A percentile compares a stretch with the other conserved stretches of the same genome.
These are phyloP conservation scores for Strix uralensis DNA, from an alignment of 2,113 vertebrate species.

Conservation along the genomic window DNA sequence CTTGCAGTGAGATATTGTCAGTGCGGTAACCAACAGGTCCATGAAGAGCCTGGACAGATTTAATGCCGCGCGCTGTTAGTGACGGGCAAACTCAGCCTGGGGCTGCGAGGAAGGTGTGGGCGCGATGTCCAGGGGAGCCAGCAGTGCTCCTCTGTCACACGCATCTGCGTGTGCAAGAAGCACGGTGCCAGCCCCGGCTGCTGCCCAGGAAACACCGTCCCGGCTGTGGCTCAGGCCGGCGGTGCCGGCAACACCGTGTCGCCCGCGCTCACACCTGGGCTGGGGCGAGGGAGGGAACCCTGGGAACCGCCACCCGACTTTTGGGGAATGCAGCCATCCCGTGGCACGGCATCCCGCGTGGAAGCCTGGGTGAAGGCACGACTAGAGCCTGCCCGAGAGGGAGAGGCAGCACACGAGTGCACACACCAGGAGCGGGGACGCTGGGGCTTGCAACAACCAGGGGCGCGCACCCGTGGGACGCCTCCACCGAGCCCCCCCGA, in stretches of 20 bases:
- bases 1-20: background rate
- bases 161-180: accelerated
- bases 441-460: too few species aligned
- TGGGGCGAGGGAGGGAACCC: background rate
- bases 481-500: background rate
- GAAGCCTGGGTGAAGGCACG: background rate
- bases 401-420: accelerated
- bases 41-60: background rate
- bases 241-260: background rate
- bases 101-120: accelerated
- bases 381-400: accelerated
- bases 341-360: accelerated
- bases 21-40: background rate
- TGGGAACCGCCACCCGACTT: accelerated
- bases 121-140: too few species aligned
- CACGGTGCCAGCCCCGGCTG: accelerated
- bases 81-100: background rate
- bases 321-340: accelerated
- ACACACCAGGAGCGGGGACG: accelerated
- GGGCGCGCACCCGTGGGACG: accelerated
- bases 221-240: background rate
- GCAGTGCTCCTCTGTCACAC: background rate
- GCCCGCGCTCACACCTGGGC: accelerated
- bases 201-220: accelerated
- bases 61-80: background rate